Evolutionary conservation across 2,113 vertebrate genomes (phyloP), one percentile per base, ranked within the genome.

Genomic region (Piprites chloris): DNA sequence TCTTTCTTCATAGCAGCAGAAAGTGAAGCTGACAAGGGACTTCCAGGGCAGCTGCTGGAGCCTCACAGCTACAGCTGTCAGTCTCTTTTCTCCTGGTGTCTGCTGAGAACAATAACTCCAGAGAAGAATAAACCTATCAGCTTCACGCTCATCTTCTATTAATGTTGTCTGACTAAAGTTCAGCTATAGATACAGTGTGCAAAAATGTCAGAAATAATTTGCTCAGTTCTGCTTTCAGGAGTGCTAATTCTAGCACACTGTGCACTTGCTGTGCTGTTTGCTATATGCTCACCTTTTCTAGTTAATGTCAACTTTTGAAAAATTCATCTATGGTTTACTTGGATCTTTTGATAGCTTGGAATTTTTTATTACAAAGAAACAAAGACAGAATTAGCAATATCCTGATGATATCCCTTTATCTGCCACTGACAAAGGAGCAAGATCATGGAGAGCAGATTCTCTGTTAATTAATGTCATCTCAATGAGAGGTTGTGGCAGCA

Each of bases 381-480:
- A 79, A 83, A 86, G 44, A 67, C 35, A 62, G 33, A 66, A 79
- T 75, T 85, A 97, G 42, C 49, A 69, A 67, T 83, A 85, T 93
- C 47, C 46, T 67, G 28, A 76, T 86, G 56, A 41, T 86, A 95
- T 44, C 59, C 47, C 78, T 90, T 81, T 69, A 80, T 90, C 89
- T 95, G 59, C 27, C 55, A 87, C n/a, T 58, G 47, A 85, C 63
- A 86, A 86, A 95, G 44, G 28, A 53, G 52, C 42, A 76, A 75
- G 68, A 71, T 81, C 35, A 52, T 0, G 2, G 65, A 84, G 41
- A 71, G 44, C 49, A 87, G 56, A 28, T 93, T 92, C 90, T 90
- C 42, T 71, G 55, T 92, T 94, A 94, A 93, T 89, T 96, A 92
- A 94, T 87, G 52, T 88, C 68, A 91, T 50, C 73, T 84, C 68